Evolutionary conservation across 2,797 vertebrate species (phyloP).

Genomic region (Aulostomus chinensis): DNA sequence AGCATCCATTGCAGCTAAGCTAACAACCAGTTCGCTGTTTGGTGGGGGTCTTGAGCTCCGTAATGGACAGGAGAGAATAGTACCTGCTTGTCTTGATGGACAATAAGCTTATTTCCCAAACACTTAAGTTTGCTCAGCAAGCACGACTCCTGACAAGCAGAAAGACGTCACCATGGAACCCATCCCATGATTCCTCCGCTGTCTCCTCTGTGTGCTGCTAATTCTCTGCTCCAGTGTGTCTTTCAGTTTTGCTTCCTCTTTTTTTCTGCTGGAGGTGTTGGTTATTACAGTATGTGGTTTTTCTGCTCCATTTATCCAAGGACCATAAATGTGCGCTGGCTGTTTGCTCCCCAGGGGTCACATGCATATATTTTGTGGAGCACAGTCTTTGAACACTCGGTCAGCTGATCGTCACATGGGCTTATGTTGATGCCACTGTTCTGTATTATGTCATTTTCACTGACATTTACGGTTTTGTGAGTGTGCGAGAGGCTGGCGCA

Average conservation of each 20-base stretch:
- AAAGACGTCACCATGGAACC: too few relatives aligned
- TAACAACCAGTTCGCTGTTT: too few relatives aligned
- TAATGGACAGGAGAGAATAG: too few relatives aligned
- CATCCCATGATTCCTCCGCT: conserved; percentile 16
- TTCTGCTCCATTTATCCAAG: conserved; percentile 70
- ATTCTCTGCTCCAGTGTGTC: conserved; percentile 11
- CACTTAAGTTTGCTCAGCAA: too few relatives aligned
- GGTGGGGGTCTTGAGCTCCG: too few relatives aligned
- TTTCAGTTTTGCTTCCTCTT: conserved; percentile 29
- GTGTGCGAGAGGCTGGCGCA: conserved; percentile 16
- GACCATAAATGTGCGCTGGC: conserved; percentile 59
- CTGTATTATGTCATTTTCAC: conserved; percentile 8
- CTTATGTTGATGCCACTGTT: conserved; percentile 14
- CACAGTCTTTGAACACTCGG: conserved; percentile 43
- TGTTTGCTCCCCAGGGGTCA: conserved; percentile 58
- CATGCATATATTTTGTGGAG: conserved; percentile 62
- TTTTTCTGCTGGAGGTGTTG: conserved; percentile 52
- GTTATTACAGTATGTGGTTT: conserved; percentile 63
- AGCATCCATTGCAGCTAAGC: too few relatives aligned
- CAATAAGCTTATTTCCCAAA: too few relatives aligned
- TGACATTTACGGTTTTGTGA: neutral
- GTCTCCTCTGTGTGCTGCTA: conserved; percentile 10
- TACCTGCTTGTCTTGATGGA: too few relatives aligned
- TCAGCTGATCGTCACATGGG: conserved; percentile 58
- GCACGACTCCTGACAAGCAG: too few relatives aligned